These are phyloP conservation scores for Pangasius mekongensis DNA, from an alignment of 2,797 vertebrate genomes.

Conservation along the genomic window DNA sequence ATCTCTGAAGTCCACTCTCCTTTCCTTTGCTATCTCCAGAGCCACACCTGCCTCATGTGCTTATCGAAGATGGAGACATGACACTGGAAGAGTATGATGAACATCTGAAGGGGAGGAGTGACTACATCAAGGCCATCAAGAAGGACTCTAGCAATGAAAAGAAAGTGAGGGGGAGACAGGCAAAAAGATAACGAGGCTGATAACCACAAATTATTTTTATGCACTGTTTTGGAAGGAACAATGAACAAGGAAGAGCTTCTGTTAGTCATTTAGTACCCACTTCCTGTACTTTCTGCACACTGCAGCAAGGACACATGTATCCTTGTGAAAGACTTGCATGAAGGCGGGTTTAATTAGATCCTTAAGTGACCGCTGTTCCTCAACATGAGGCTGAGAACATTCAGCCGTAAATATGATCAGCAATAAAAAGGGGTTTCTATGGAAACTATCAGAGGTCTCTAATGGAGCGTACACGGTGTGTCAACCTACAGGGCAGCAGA, in stretches of 20 bases:
- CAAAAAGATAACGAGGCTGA: not conserved
- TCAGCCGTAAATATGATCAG: conserved; percentile 67
- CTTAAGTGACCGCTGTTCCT: conserved; percentile 67
- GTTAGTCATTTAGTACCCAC: not conserved
- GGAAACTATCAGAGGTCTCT: conserved; percentile 73
- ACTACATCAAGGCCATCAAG: conserved; percentile 91
- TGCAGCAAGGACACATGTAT: conserved; percentile 8
- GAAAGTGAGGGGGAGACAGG: conserved; percentile 78
- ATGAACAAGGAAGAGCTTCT: not conserved
- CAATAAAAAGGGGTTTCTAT: conserved; percentile 74
- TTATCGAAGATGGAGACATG: conserved; percentile 93
- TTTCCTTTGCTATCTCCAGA: conserved; percentile 73
- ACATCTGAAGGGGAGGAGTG: conserved; percentile 83
- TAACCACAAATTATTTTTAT: not conserved
- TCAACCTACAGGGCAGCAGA: conserved; percentile 54
- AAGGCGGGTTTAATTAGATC: conserved; percentile 60
- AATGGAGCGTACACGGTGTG: conserved; percentile 59
- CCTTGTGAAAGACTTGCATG: not conserved
- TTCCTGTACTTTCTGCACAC: not conserved
- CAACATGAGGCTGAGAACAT: conserved; percentile 65
- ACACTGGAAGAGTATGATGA: conserved; percentile 86
- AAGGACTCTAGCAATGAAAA: conserved; percentile 86
- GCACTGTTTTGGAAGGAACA: not conserved
- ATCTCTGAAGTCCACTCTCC: not conserved
- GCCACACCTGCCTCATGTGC: conserved; percentile 87